Base-by-base conservation (phyloP, 2,797 vertebrate species). In the Notolabrus celidotus region DNA sequence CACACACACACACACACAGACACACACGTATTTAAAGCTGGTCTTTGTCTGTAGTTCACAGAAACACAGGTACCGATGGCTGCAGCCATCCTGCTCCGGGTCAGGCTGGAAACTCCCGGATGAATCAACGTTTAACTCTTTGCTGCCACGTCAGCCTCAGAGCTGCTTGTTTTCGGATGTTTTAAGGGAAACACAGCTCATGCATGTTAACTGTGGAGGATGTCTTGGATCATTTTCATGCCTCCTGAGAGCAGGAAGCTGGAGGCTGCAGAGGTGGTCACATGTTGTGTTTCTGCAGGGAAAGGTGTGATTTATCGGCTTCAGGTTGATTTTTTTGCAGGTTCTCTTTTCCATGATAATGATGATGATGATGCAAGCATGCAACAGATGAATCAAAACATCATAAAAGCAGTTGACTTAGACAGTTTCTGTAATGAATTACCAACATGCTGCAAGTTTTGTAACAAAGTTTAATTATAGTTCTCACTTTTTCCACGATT, bases 81-180 rank as follows among this genome's bases (percentile, higher is more conserved):
- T 16, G 7, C 60, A 71, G 65, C 15, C 51, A n/a, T 47, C 51
- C 55, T 16, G 50, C 43, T 56, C 8, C 68, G 49, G 72, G 62
- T 80, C 66, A 47, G 17, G 8, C 27, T 68, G 79, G 76, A 76
- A 85, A 85, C 82, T 84, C 70, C 74, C 74, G 12, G 54, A 76
- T 76, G 74, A 81, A 71, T 80, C 80, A 66, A 64, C 55, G 31
- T 67, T 77, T 80, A 85, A 82, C 71, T 23, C 60, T 79, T 64
- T 58, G 2, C 45, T 84, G 74, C 71, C 59, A 41, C 46, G 19
- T 66, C 62, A 70, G 45, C 45, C 22, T 5, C 2, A 51, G 51
- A 62, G 2, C 10, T 20, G 33, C 31, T 23, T 27, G 27, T 61
- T 54, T 39, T 29, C 12, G 17, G 42, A 33, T 1, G 16, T 74